Percentiles rank a stretch among this genome's conserved stretches.
Conservation (phyloP, 2,888 invertebrate genomes). For the Oegoconia quadripuncta region DNA sequence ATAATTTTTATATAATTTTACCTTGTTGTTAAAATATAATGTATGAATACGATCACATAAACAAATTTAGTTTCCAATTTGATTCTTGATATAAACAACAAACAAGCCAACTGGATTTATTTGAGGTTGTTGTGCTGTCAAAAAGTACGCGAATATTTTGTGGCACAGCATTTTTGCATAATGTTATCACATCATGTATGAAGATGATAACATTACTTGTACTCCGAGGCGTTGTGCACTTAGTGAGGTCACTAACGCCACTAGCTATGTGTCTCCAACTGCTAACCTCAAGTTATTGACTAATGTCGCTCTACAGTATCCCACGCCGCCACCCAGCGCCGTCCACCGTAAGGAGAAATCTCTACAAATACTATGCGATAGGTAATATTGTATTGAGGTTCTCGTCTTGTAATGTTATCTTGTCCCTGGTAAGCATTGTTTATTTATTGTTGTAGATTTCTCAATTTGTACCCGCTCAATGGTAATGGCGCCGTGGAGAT, state of each 20-base stretch:
- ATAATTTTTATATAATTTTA: too few relatives aligned
- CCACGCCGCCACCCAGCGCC: conserved; percentile 72
- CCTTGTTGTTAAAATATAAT: too few relatives aligned
- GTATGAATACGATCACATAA: too few relatives aligned
- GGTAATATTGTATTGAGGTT: conserved; percentile 53
- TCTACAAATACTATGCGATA: conserved; percentile 79
- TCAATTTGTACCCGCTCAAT: conserved; percentile 75
- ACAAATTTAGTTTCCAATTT: too few relatives aligned
- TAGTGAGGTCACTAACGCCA: conserved; percentile 76
- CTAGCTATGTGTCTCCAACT: conserved; percentile 80
- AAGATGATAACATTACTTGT: conserved; percentile 71
- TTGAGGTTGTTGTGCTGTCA: conserved; percentile 42
- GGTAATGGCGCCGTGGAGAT: conserved; percentile 75
- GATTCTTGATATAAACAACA: conserved; percentile 26
- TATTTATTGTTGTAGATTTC: conserved; percentile 59
- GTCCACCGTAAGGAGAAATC: conserved; percentile 80
- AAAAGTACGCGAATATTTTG: conserved; percentile 72
- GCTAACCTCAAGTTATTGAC: conserved; percentile 84
- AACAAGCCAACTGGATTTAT: conserved; percentile 56
- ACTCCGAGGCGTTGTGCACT: conserved; percentile 77
- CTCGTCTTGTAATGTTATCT: too few relatives aligned
- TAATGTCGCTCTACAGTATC: conserved; percentile 79
- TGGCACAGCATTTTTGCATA: conserved; percentile 57
- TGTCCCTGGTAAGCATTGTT: neutral
- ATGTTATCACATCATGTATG: conserved; percentile 75